Conservation (phyloP, 2,113 vertebrate species). For the Mellivora capensis region DNA sequence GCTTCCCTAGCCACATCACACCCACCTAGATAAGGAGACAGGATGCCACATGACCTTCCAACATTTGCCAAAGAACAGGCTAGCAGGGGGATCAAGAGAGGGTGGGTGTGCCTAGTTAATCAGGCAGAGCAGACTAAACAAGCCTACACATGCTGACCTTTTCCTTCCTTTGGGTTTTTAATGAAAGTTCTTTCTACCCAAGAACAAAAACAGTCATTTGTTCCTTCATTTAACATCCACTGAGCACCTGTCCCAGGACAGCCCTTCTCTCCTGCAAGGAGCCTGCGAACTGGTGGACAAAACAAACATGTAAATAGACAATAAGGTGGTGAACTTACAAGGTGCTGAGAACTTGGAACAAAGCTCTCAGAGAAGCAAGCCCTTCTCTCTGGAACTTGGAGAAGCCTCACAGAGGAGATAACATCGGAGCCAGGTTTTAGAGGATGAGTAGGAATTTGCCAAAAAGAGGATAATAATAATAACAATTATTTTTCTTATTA, state of each 20-base stretch:
- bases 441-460: neutral
- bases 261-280: neutral
- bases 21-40: constrained; percentile 78
- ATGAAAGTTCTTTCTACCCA: constrained; percentile 59
- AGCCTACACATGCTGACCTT: constrained; percentile 51
- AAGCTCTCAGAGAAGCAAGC: neutral
- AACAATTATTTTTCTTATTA: neutral
- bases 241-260: neutral
- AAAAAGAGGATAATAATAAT: neutral
- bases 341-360: neutral
- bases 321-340: neutral
- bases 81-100: neutral
- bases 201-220: constrained; percentile 62
- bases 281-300: neutral
- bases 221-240: constrained; percentile 42
- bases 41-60: constrained; percentile 69
- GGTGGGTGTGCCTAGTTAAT: constrained; percentile 45
- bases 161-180: constrained; percentile 71
- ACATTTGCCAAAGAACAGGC: constrained; percentile 38
- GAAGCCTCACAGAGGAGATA: neutral
- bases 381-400: neutral
- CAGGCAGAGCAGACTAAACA: constrained; percentile 72
- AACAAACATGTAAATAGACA: neutral
- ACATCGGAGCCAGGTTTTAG: neutral
- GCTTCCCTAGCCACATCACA: constrained; percentile 73